A percentile compares a stretch with the other conserved stretches of the same genome.
phyloP scores from a whole-genome alignment of 2,888 invertebrate species.

The Listrodromus nycthemerus region DNA sequence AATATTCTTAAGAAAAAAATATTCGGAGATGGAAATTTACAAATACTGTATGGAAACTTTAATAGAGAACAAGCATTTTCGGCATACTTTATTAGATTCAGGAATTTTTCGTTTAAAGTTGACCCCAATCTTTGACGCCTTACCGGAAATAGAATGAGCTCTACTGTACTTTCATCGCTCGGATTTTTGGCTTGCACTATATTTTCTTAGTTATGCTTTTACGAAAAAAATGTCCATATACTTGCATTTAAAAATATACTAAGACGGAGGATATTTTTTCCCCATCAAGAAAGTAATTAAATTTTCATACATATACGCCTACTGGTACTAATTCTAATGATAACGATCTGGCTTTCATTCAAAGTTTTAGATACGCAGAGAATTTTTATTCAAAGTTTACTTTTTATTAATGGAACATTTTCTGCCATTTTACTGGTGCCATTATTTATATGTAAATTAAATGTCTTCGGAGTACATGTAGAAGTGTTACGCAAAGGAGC shows the following conservation, averaged over 20 bases:
- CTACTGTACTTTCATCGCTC: background rate
- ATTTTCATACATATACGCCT: too few species aligned
- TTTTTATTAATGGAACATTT: background rate
- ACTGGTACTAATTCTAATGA: too few species aligned
- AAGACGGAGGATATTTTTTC: background rate
- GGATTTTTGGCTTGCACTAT: background rate
- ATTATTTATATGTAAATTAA: background rate
- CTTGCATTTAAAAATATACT: background rate
- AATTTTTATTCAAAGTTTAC: background rate
- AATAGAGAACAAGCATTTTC: background rate
- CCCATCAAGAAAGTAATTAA: background rate
- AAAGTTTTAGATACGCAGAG: background rate
- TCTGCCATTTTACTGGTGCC: background rate
- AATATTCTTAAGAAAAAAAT: constrained; percentile 22
- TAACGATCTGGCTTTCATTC: background rate
- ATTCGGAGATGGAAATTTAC: background rate
- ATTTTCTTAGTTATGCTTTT: background rate
- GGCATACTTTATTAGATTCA: background rate
- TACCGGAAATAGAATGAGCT: background rate
- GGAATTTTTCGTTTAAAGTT: constrained; percentile 12
- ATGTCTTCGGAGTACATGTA: background rate
- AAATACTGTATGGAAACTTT: background rate
- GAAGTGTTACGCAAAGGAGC: background rate
- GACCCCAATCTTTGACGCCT: background rate
- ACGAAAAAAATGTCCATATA: background rate